Evolutionary conservation across 2,113 vertebrate genomes (phyloP), one percentile per base, ranked within the genome.

Genomic region (Amphiprion ocellaris): DNA sequence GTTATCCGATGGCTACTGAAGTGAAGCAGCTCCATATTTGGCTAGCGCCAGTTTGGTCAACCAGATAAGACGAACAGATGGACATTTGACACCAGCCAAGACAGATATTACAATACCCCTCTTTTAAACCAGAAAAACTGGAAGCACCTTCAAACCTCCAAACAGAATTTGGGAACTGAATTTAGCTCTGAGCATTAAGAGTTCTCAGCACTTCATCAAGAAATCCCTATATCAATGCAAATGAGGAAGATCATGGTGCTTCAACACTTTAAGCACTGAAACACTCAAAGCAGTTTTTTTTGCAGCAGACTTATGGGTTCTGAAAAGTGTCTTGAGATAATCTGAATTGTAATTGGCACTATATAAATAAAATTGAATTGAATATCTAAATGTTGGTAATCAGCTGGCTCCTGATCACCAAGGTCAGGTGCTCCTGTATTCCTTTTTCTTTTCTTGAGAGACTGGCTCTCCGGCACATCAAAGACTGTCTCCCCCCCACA

Each of bases 351-450:
- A 26, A 26, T 26, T 26, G 26, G 26, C 3, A 3, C 26, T 26
- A 26, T 26, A 26, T 26, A 26, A 26, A 26, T 26, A 26, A 26
- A 26, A 26, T 26, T 26, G 26, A 37, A 37, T 7, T 37, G 33
- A 37, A 10, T 37, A 37, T 37, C 33, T 37, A 9, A 8, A 37
- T 37, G 33, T 37, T 37, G 33, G 8, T 7, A 8, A 37, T 9
- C 33, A 37, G 8, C 17, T 9, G 49, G 5, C 30, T 30, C 30
- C 30, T 30, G 30, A 30, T 52, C 91, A 95, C 94, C 94, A 95
- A 4, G 94, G 94, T 1, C 86, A 24, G 0, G 93, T 94, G 87
- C 89, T 94, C 56, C 92, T 88, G 70, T 62, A 63, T n/a, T 88
- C 77, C 23, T 94, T 93, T 63, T 92, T 92, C 56, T 21, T 21